phyloP scores from a whole-genome alignment of 2,113 vertebrate species.

The Brachypteracias leptosomus region DNA sequence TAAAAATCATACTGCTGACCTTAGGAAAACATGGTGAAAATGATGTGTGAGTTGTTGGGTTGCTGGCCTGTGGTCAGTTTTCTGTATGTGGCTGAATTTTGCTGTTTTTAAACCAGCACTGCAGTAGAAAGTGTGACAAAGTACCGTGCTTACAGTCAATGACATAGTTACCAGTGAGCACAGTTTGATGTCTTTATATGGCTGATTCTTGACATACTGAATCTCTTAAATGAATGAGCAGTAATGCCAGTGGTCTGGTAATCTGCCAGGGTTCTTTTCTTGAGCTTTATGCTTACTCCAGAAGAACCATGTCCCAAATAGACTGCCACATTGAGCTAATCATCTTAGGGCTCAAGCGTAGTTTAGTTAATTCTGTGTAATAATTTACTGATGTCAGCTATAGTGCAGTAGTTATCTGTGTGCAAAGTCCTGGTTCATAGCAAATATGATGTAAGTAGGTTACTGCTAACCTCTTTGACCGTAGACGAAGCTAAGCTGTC shows the following conservation, averaged over 20 bases:
- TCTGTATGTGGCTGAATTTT: background rate
- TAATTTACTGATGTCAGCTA: slow-evolving; percentile 43
- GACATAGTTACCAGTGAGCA: background rate
- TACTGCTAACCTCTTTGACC: background rate
- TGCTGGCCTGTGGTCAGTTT: background rate
- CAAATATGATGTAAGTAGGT: slow-evolving; percentile 9
- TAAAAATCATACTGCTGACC: background rate
- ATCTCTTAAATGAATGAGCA: background rate
- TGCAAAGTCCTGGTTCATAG: slow-evolving; percentile 45
- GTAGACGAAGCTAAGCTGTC: background rate
- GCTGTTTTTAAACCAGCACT: background rate
- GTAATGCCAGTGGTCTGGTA: background rate
- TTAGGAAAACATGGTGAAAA: background rate
- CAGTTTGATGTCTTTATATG: background rate
- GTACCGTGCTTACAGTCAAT: background rate
- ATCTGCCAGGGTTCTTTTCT: background rate
- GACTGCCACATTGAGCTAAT: background rate
- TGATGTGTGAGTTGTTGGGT: background rate
- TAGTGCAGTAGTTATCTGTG: slow-evolving; percentile 22
- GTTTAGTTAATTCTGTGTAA: slow-evolving; percentile 47
- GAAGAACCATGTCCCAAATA: background rate
- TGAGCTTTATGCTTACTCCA: background rate
- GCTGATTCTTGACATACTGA: background rate
- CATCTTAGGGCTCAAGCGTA: background rate
- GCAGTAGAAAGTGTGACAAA: background rate